Evolutionary conservation across 1,140 invertebrate species (phyloP).

Genomic region (Phymorhynchus buccinoides): DNA sequence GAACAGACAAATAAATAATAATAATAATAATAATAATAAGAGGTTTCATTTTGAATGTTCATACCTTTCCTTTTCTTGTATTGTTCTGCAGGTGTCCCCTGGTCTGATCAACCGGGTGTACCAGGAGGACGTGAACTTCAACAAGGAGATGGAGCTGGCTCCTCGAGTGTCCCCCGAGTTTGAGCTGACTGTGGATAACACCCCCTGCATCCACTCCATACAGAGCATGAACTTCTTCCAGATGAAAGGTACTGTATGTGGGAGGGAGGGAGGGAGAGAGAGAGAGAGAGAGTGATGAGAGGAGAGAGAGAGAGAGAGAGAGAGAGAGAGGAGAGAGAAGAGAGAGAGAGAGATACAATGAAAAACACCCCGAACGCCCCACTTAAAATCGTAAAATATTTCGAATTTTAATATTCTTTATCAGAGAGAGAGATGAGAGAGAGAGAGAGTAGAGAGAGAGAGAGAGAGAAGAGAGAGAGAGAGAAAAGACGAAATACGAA

Average conservation of each 20-base stretch:
- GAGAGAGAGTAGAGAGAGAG: too few species aligned
- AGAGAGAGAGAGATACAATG: not conserved
- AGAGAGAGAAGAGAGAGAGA: too few species aligned
- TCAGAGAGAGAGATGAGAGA: too few species aligned
- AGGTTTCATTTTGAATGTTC: too few species aligned
- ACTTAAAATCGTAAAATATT: too few species aligned
- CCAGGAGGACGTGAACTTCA: slow-evolving; percentile 85
- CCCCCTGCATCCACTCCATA: slow-evolving; percentile 88
- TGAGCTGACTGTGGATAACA: slow-evolving; percentile 93
- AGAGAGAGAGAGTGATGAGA: not conserved
- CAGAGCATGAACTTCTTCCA: slow-evolving; percentile 96
- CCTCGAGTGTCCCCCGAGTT: slow-evolving; percentile 81
- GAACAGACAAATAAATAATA: too few species aligned
- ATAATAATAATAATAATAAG: too few species aligned
- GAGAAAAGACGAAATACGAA: too few species aligned
- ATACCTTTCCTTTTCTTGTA: too few species aligned
- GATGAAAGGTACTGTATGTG: slow-evolving; percentile 84
- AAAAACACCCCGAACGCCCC: too few species aligned
- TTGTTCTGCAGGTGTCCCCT: slow-evolving; percentile 83
- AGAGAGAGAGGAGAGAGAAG: not conserved
- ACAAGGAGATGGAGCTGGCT: slow-evolving; percentile 84
- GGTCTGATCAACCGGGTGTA: slow-evolving; percentile 86
- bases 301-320: not conserved
- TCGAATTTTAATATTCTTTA: too few species aligned
- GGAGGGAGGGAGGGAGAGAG: too few species aligned